Evolutionary conservation across 2,797 vertebrate species (phyloP).

Genomic region (Apogon talboti): DNA sequence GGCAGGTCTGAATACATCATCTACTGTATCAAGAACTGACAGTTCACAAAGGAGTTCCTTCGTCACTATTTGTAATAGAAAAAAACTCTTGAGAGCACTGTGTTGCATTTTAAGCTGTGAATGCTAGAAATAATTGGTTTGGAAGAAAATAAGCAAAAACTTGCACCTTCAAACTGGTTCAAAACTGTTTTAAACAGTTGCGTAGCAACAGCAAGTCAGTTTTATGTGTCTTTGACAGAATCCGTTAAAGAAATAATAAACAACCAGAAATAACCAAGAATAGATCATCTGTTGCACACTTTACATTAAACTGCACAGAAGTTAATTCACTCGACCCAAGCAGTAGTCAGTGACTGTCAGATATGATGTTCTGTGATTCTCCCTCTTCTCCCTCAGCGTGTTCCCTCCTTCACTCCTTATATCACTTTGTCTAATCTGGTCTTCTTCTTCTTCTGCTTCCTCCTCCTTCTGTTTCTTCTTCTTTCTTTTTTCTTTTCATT

Average conservation of each 20-base stretch:
- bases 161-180: slow-evolving; percentile 34
- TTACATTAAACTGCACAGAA: slow-evolving; percentile 23
- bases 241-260: slow-evolving; percentile 30
- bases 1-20: no score
- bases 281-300: slow-evolving; percentile 19
- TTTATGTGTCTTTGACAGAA: slow-evolving; percentile 34
- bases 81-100: slow-evolving; percentile 9
- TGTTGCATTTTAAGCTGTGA: not conserved
- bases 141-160: slow-evolving; percentile 36
- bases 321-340: slow-evolving; percentile 16
- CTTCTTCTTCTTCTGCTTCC: slow-evolving; percentile 3
- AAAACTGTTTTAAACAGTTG: slow-evolving; percentile 55
- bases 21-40: not conserved
- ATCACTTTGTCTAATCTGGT: slow-evolving; percentile 11
- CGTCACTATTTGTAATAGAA: slow-evolving; percentile 2
- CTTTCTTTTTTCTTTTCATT: slow-evolving; percentile 28
- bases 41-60: not conserved
- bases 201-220: slow-evolving; percentile 60
- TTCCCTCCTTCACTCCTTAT: slow-evolving; percentile 11
- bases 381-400: not conserved
- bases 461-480: slow-evolving; percentile 1
- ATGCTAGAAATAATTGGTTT: slow-evolving; percentile 1
- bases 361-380: slow-evolving; percentile 11
- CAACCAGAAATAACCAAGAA: slow-evolving; percentile 21
- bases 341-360: slow-evolving; percentile 10